Conservation (phyloP, 1,140 invertebrate species). For the Leptopilina clavipes region DNA sequence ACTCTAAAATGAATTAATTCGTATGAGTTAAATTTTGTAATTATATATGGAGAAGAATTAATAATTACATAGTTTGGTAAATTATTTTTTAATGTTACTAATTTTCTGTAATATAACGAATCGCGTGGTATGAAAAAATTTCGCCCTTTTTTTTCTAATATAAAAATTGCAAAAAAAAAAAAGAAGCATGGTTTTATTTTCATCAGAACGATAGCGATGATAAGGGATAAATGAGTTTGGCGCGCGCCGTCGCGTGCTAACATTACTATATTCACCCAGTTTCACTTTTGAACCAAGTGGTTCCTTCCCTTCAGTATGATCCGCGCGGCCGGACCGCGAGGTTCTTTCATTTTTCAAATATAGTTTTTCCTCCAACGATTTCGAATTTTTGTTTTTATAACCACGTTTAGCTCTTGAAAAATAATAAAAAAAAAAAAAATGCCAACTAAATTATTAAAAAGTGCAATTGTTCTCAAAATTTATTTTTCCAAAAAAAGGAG, state of each 20-base stretch:
- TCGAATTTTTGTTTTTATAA: not conserved
- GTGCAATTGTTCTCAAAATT: not conserved
- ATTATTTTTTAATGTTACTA: no score
- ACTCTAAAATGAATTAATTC: no score
- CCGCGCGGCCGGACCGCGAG: conserved; percentile 33
- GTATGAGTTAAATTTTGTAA: no score
- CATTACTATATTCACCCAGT: conserved; percentile 17
- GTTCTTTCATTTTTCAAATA: conserved; percentile 18
- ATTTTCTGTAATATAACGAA: no score
- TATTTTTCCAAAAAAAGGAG: not conserved
- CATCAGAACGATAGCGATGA: not conserved
- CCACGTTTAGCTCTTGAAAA: not conserved
- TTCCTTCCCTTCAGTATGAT: conserved; percentile 28
- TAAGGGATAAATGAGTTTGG: conserved; percentile 23
- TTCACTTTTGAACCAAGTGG: conserved; percentile 33
- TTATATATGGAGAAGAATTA: no score
- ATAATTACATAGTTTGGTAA: no score
- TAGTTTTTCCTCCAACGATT: conserved; percentile 1
- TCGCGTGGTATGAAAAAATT: no score
- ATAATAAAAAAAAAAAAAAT: not conserved
- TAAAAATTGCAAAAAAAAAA: no score
- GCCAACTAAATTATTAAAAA: not conserved
- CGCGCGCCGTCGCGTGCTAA: conserved; percentile 31
- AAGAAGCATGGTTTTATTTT: no score
- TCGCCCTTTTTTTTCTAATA: no score